Conservation (phyloP, 2,797 vertebrate genomes). For the Pangasius macronema region DNA sequence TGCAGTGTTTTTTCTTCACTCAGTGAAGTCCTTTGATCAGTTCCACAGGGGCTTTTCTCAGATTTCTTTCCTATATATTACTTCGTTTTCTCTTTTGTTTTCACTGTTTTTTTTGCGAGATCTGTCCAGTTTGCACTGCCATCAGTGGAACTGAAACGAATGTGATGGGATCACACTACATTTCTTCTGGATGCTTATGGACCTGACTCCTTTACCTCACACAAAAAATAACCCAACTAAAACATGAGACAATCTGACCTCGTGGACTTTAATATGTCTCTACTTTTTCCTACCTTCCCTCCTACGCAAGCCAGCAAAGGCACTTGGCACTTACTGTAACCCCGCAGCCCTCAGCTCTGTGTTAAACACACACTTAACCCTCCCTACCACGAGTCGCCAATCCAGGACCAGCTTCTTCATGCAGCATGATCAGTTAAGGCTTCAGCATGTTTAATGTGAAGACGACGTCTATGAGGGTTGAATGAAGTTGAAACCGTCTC, state of each 20-base stretch:
- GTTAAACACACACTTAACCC: conserved; percentile 40
- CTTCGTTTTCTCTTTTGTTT: not conserved
- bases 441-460: not conserved
- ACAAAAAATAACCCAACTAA: conserved; percentile 29
- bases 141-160: conserved; percentile 47
- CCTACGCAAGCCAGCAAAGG: conserved; percentile 46
- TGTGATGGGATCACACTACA: conserved; percentile 4
- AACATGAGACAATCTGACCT: conserved; percentile 61
- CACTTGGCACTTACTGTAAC: conserved; percentile 58
- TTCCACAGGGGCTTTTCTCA: not conserved
- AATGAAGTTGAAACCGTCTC: not conserved
- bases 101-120: conserved; percentile 22
- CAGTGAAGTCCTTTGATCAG: not conserved
- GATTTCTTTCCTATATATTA: not conserved
- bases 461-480: not conserved
- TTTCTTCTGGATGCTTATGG: conserved; percentile 30
- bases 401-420: conserved; percentile 37
- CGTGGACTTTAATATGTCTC: conserved; percentile 41
- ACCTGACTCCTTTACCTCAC: conserved; percentile 39
- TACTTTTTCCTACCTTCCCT: not conserved
- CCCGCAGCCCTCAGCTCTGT: conserved; percentile 38
- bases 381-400: conserved; percentile 33
- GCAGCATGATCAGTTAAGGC: not conserved
- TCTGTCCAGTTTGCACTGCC: conserved; percentile 58
- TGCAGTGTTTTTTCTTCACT: conserved; percentile 13